These are phyloP conservation scores for Stigmatopora nigra DNA, from an alignment of 2,113 vertebrate species.

Conservation along the genomic window DNA sequence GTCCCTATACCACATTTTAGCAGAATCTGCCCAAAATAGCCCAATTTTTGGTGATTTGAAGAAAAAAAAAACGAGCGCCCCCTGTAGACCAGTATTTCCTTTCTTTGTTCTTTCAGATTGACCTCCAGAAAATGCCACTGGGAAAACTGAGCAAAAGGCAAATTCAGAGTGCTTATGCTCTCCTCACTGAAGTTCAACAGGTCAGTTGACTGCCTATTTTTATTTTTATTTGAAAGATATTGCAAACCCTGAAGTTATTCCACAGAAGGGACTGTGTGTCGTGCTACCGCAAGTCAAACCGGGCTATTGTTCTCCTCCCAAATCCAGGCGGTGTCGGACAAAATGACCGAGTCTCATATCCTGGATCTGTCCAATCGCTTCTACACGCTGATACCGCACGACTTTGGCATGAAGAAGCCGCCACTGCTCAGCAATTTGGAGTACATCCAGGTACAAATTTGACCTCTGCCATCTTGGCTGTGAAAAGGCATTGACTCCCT, in stretches of 20 bases:
- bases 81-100: neutral
- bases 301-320: no score
- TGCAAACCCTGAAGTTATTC: no score
- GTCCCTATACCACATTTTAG: no score
- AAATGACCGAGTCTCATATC: slow-evolving; percentile 77
- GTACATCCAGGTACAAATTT: slow-evolving; percentile 81
- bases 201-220: slow-evolving; percentile 57
- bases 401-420: slow-evolving; percentile 99
- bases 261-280: no score
- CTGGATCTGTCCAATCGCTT: slow-evolving; percentile 96
- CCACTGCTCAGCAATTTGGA: slow-evolving; percentile 84
- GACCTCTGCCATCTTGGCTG: no score
- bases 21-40: no score
- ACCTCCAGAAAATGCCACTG: slow-evolving; percentile 97
- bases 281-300: no score
- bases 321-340: slow-evolving; percentile 70
- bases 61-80: no score
- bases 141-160: slow-evolving; percentile 96
- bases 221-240: no score
- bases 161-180: slow-evolving; percentile 94
- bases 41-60: neutral
- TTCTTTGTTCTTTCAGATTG: slow-evolving; percentile 75
- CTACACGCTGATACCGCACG: slow-evolving; percentile 95
- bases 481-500: neutral
- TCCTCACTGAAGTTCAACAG: slow-evolving; percentile 93